Evolutionary conservation across 2,888 invertebrate species (phyloP), one percentile per base, ranked within the genome.

Genomic region (Acrobasis repandana): DNA sequence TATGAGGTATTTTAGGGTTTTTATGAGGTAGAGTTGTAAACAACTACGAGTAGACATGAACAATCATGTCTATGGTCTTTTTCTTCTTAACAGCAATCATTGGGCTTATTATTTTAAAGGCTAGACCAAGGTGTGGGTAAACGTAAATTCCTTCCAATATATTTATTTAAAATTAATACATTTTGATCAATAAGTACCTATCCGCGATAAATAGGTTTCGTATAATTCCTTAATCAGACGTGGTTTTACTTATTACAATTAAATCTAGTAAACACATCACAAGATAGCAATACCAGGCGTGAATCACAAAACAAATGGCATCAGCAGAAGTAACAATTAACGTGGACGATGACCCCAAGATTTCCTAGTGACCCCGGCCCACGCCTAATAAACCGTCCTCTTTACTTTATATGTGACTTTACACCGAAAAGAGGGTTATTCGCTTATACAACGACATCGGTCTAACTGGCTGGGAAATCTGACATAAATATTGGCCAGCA

Each of bases 301-400:
- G 64, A 63, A 58, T 66, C 65, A 65, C 60, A 34, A 51, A 48
- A 67, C 66, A 65, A 38, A 71, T 72, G 65, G 68, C 66, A 65
- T 68, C 67, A 71, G 66, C 71, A 71, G 68, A 63, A 67, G 64
- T 64, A 63, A 67, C 69, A 71, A 74, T 74, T 72, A 71, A 64
- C 67, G 54, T 72, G 73, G 69, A 59, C 75, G 66, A 65, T 70
- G 73, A 60, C 67, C 67, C 69, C 62, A 50, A 54, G 54, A 54
- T 54, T 52, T 38, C 54, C 54, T 14, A 38, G 38, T 38, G 54
- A 54, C 38, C 54, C 54, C 61, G 63, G 63, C 68, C 70, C 69
- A 71, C 69, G 64, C 61, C 38, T 47, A 59, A 58, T 58, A 47
- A 58, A 58, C 36, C 50, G 48, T 33, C 18, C 49, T 11, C 28